Evolutionary conservation across 92 coral and sea anemone genomes (phyloP), one percentile per base, ranked within the genome.

Genomic region (Palythoa grandiflora): DNA sequence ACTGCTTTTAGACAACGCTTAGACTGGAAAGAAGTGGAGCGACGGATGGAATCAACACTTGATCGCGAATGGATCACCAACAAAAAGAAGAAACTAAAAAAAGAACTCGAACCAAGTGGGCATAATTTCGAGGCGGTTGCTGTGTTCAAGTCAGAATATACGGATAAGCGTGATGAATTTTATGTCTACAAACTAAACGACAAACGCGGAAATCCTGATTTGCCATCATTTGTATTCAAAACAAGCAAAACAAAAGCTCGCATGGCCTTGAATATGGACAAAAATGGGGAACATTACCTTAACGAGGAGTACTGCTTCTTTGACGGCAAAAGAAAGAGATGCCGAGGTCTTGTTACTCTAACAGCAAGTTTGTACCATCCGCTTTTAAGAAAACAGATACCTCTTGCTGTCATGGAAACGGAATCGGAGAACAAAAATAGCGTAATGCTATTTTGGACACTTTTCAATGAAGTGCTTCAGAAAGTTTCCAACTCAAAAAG

Each of bases 61-160:
- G 83, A 91, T 84, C 38, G 87, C 17, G 83, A 91, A 78, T 75
- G 89, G 88, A 91, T 87, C 44, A 37, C 88, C n/a, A 60, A 60
- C 68, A 60, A 60, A 60, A 71, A 71, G 47, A 35, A 71, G 47
- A 36, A 71, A 37, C 8, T 71, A 40, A 71, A 71, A 38, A 14
- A 15, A 71, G 48, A 71, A 14, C 40, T 36, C 50, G 76, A 71
- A 71, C 76, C 76, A 15, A 36, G 40, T 71, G 76, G 76, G 19
- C 76, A 71, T 37, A 38, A 71, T 40, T 35, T 71, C 47, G 76
- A 71, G 76, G 76, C 76, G 48, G 85, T 81, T 63, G 86, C 68
- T 40, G 35, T 21, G 53, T 81, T 81, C 21, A 81, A 81, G 57
- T 35, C 68, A 60, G 28, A 81, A 38, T 81, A 81, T 40, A 59